phyloP scores from a whole-genome alignment of 2,888 invertebrate genomes.

The Alviniconcha strummeri region DNA sequence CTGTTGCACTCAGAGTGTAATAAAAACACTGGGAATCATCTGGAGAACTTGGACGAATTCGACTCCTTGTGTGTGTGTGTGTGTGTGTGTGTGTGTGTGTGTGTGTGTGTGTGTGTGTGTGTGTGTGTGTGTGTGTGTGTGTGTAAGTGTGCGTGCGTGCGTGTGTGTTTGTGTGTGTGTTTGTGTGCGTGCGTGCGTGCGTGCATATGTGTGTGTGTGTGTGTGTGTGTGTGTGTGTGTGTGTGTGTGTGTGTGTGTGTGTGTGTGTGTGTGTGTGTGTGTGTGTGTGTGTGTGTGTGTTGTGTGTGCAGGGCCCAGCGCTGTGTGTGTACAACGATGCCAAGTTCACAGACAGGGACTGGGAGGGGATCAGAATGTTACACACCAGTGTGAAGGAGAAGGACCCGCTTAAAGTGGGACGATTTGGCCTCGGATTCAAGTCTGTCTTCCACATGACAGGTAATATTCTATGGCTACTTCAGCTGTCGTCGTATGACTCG shows the following conservation, averaged over 20 bases:
- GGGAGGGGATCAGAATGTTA: constrained; percentile 63
- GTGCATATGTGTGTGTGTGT: not conserved
- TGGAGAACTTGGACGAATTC: no score
- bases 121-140: not conserved
- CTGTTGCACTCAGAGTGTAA: no score
- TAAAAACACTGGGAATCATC: no score
- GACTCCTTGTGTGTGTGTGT: no score
- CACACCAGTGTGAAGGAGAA: constrained; percentile 65
- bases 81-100: not conserved
- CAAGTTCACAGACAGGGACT: constrained; percentile 61
- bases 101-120: not conserved
- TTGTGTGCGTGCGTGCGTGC: not conserved
- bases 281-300: not conserved
- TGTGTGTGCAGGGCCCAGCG: constrained; percentile 60
- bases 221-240: not conserved
- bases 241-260: not conserved
- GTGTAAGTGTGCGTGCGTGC: not conserved
- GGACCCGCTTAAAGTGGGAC: constrained; percentile 66
- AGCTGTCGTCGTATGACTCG: no score
- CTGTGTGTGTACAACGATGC: constrained; percentile 68
- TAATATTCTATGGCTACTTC: constrained; percentile 34
- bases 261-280: not conserved
- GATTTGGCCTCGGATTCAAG: constrained; percentile 71
- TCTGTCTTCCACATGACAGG: constrained; percentile 71
- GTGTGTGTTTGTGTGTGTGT: constrained; percentile 8